Base-by-base conservation (phyloP, 2,113 vertebrate genomes). In the Onychostoma macrolepis region DNA sequence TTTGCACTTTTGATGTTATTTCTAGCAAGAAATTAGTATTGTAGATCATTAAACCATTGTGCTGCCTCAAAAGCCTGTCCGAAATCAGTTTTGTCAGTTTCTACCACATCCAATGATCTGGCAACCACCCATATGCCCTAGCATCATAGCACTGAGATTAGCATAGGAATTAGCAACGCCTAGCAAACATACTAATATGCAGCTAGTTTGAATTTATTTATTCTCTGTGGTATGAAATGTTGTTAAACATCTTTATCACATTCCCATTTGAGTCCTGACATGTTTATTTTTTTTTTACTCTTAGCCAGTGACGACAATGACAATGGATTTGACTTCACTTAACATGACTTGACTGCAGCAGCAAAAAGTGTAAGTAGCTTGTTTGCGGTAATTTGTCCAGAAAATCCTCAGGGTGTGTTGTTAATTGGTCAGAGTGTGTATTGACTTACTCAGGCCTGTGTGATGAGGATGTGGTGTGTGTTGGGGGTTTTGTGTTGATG, bases 341-440 rank as follows among this genome's bases (percentile, higher is more conserved):
- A 41, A 72, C 69, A 72, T 21, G 69, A 72, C 17, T 72, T 38
- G 19, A 72, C 28, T 38, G 41, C 38, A 12, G 38, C 38, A 43
- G 38, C 0, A 26, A 43, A 45, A 48, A 13, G n/a, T 38, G 6
- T 43, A 43, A 13, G 36, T 41, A 6, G 71, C 36, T 74, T 74
- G 36, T 45, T 76, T 76, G 41, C 2, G 0, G 41, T 48, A 17
- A 26, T 76, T 28, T 76, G 74, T 28, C n/a, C 38, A 45, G 74
- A 28, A 48, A 26, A 6, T 13, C 74, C n/a, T 48, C 24, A 48
- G 74, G 74, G 41, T 45, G 11, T 76, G n/a, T 28, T 28, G 74
- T 76, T 43, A 76, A 45, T 48, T 9, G 74, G 38, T 17, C 74
- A 48, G 28, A 72, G 74, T 76, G 74, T 45, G 74, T 28, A 76